A percentile compares a stretch with the other conserved stretches of the same genome.
phyloP scores from a whole-genome alignment of 2,888 invertebrate genomes.

The Trachelus troglodyta region DNA sequence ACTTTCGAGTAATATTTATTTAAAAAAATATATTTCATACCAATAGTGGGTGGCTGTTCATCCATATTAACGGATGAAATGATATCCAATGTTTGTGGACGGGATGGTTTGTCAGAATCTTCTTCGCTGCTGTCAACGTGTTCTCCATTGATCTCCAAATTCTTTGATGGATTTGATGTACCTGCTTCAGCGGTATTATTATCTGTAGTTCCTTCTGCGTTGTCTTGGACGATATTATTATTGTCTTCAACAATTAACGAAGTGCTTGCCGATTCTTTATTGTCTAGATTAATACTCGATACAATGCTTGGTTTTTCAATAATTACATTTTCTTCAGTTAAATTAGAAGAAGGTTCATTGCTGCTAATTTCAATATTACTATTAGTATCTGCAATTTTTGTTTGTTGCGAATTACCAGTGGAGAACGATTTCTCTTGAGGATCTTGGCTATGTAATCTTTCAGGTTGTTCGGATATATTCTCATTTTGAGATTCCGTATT shows the following conservation, averaged over 20 bases:
- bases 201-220: not conserved
- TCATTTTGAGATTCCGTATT: not conserved
- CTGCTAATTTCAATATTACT: constrained; percentile 2
- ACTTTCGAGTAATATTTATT: not conserved
- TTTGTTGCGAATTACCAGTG: constrained; percentile 11
- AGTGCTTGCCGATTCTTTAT: not conserved
- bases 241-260: constrained; percentile 1
- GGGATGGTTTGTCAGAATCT: constrained; percentile 47
- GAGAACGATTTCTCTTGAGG: not conserved
- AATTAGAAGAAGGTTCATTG: not conserved
- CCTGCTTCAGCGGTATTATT: not conserved
- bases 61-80: constrained; percentile 48
- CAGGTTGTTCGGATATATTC: not conserved
- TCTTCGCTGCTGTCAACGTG: constrained; percentile 38
- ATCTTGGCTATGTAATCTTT: not conserved
- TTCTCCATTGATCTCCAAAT: constrained; percentile 31
- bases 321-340: not conserved
- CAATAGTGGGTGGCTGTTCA: constrained; percentile 36
- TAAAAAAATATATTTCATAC: constrained; percentile 25
- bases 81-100: constrained; percentile 61
- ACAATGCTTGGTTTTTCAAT: not conserved
- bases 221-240: constrained; percentile 8
- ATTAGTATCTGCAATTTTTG: not conserved
- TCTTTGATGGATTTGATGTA: not conserved
- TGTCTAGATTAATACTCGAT: not conserved